Evolutionary conservation across 2,888 invertebrate genomes (phyloP), one percentile per base, ranked within the genome.

Genomic region (Doris montereyensis): DNA sequence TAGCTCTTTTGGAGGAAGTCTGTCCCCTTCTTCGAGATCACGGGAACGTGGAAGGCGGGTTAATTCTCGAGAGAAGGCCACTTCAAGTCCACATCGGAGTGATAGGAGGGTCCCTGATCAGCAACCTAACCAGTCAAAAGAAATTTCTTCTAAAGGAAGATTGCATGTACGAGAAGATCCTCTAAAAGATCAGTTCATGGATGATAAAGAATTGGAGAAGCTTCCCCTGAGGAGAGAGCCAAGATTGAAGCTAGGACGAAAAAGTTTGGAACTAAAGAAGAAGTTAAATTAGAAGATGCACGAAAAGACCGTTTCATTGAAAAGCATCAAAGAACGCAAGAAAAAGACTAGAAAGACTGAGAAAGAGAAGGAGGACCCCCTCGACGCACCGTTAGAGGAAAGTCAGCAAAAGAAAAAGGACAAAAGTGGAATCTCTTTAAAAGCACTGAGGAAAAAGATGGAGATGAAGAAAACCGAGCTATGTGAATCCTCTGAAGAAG

Each of bases 281-380:
- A 80, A 35, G 70, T 78, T 34, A 82, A 79, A 58, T 71, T 67
- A 68, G 58, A 60, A 74, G 81, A 67, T 62, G 68, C 76, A n/a
- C 82, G 80, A 34, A 85, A 85, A 68, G 86, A 83, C n/a, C 28
- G 84, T 86, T 71, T 86, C 86, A n/a, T 81, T 86, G 26, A 86
- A 86, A 81, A 84, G 84, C 26, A 86, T 86, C 8, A 83, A 82
- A 58, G 79, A 80, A 67, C 81, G 73, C 57, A 52, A 71, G 17
- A 82, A 82, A 30, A 78, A 81, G 60, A 10, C 58, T 26, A 79
- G 67, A 72, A 72, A 67, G 52, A 76, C 17, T 76, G 78, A 65
- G 30, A 70, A 73, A 4, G 78, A 78, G n/a, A 73, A 78, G 8
- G 72, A 78, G 30, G 70, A 70, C 0, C 72, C 58, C 0, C 67